Percentiles rank a stretch among this genome's conserved stretches.
Conservation (phyloP, 2,888 invertebrate species). For the Eristalis arbustorum region DNA sequence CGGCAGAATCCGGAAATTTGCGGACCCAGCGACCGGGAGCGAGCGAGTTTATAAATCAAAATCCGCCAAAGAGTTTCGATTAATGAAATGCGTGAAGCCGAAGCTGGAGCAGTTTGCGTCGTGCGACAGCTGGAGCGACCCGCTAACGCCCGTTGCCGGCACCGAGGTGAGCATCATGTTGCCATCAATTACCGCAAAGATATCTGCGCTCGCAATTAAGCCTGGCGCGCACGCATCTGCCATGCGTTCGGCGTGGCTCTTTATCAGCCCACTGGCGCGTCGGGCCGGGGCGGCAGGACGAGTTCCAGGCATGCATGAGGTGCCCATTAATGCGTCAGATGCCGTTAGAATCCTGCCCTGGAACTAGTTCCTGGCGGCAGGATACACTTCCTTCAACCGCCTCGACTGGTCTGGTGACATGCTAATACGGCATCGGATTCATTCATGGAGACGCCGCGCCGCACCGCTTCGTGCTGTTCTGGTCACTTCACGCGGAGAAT, state of each 20-base stretch:
- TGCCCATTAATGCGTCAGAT: conserved; percentile 47
- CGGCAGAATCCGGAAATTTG: neutral
- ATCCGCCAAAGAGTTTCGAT: conserved; percentile 63
- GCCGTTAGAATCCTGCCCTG: conserved; percentile 64
- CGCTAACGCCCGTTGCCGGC: conserved; percentile 27
- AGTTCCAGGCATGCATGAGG: conserved; percentile 1
- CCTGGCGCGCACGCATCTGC: conserved; percentile 43
- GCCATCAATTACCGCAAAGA: conserved; percentile 60
- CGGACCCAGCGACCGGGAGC: too few relatives aligned
- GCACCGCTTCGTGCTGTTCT: neutral
- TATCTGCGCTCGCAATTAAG: conserved; percentile 65
- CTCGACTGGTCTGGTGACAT: neutral
- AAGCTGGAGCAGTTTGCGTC: neutral
- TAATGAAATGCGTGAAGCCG: conserved; percentile 61
- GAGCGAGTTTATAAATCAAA: conserved; percentile 58
- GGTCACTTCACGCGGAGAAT: neutral
- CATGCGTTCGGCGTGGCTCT: conserved; percentile 30
- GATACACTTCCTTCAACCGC: neutral
- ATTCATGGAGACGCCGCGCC: neutral
- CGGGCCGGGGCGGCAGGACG: too few relatives aligned
- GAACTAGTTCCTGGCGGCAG: neutral
- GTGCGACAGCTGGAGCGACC: conserved; percentile 18
- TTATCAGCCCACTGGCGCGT: conserved; percentile 18
- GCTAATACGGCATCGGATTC: neutral
- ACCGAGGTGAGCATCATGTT: conserved; percentile 54